Conservation (phyloP, 2,888 invertebrate species). For the Sericinus montela region DNA sequence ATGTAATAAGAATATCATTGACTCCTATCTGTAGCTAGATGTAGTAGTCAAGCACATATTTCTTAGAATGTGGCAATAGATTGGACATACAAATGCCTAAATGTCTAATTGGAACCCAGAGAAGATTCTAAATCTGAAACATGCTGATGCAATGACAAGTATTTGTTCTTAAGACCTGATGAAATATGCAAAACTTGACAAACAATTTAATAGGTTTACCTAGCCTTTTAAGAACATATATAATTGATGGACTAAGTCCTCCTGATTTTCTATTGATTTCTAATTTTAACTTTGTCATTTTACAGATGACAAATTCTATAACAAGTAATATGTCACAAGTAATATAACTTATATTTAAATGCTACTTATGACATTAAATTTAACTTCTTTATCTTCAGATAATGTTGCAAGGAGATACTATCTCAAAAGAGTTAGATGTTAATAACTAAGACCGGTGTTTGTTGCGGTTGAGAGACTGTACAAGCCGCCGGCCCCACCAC, state of each 20-base stretch:
- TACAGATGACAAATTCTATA: neutral
- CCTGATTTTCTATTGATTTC: neutral
- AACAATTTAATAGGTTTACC: neutral
- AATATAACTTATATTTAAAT: neutral
- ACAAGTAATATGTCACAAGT: neutral
- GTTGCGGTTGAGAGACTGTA: constrained; percentile 82
- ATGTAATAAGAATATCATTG: too few species aligned
- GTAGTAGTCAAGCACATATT: too few species aligned
- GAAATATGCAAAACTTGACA: too few species aligned
- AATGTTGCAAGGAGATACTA: constrained; percentile 33
- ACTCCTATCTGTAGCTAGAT: too few species aligned
- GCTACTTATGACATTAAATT: neutral
- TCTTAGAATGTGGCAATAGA: too few species aligned
- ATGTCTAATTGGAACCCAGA: too few species aligned
- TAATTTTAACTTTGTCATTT: neutral
- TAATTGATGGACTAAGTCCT: neutral
- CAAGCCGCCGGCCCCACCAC: constrained; percentile 85
- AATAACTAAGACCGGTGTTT: constrained; percentile 69
- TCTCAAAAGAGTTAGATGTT: constrained; percentile 20
- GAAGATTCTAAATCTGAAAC: too few species aligned
- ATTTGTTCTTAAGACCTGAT: too few species aligned
- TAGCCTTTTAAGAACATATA: neutral
- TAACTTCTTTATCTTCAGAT: constrained; percentile 1
- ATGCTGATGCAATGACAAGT: too few species aligned
- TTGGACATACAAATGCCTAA: too few species aligned